Percentiles rank a stretch among this genome's conserved stretches.
phyloP scores from a whole-genome alignment of 2,797 vertebrate species.

The Uromys caudimaculatus region DNA sequence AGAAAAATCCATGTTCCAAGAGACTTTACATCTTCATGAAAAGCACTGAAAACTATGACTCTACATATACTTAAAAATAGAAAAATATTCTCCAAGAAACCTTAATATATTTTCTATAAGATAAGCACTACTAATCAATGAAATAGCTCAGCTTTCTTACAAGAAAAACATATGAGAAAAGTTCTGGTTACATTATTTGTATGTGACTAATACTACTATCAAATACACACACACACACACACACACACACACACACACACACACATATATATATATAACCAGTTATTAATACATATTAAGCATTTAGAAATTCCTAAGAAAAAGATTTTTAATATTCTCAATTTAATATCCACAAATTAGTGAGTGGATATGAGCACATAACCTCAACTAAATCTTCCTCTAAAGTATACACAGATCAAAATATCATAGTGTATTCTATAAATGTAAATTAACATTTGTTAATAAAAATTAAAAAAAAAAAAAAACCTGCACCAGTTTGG shows the following conservation, averaged over 20 bases:
- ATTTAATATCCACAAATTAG: neutral
- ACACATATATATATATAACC: neutral
- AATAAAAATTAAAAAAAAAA: slow-evolving; percentile 10
- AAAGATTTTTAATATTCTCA: slow-evolving; percentile 9
- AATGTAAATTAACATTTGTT: neutral
- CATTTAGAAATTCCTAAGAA: neutral
- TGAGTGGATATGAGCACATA: neutral
- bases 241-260: no score
- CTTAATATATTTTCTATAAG: slow-evolving; percentile 9
- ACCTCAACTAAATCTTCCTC: neutral
- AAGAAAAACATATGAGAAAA: slow-evolving; percentile 27
- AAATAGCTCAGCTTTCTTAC: neutral
- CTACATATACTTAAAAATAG: neutral
- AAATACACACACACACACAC: slow-evolving; percentile 16
- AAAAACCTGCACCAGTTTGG: neutral
- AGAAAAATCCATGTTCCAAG: slow-evolving; percentile 19
- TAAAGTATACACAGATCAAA: neutral
- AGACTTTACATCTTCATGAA: slow-evolving; percentile 41
- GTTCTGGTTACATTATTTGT: slow-evolving; percentile 11
- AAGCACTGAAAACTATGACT: slow-evolving; percentile 33
- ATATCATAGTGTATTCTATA: neutral
- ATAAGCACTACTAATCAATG: neutral
- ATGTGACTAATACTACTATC: slow-evolving; percentile 17
- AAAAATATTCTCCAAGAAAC: slow-evolving; percentile 41
- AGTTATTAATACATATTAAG: neutral